Percentiles rank a stretch among this genome's conserved stretches.
phyloP scores from a whole-genome alignment of 2,888 invertebrate species.

The Dryococelus australis region DNA sequence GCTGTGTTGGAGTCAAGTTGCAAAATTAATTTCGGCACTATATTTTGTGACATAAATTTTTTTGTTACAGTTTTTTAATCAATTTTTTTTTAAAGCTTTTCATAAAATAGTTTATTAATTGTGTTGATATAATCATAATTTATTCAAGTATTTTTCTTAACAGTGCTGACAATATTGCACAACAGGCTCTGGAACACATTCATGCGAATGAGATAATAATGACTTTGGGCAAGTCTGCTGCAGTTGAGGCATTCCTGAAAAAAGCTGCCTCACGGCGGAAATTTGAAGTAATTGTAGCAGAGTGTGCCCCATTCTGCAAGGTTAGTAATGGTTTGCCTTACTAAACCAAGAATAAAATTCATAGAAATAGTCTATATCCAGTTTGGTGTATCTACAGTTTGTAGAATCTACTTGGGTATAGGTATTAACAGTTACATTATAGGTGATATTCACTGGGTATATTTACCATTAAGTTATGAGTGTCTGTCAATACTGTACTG shows the following conservation, averaged over 20 bases:
- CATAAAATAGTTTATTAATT: not conserved
- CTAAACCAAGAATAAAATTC: no score
- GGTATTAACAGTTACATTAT: no score
- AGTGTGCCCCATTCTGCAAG: conserved; percentile 70
- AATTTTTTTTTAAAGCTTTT: conserved; percentile 20
- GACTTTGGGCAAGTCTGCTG: conserved; percentile 79
- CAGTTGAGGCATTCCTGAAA: conserved; percentile 86
- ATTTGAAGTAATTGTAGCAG: conserved; percentile 87
- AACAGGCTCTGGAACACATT: conserved; percentile 87
- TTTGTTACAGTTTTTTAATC: conserved; percentile 25
- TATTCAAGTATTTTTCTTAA: not conserved
- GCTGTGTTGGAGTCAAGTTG: no score
- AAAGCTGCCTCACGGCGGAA: conserved; percentile 77
- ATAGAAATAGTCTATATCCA: no score
- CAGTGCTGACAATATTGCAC: conserved; percentile 80
- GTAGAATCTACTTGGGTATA: no score
- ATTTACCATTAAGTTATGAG: no score
- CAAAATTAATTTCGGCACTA: no score
- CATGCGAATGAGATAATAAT: conserved; percentile 91
- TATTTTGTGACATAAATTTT: not conserved
- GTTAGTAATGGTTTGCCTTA: conserved; percentile 53
- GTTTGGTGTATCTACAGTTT: no score
- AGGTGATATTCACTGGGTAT: no score
- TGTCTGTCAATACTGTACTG: no score
- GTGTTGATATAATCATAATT: no score